phyloP scores from a whole-genome alignment of 35 echinoderm and acorn worm genomes.

The Amphiura filiformis region DNA sequence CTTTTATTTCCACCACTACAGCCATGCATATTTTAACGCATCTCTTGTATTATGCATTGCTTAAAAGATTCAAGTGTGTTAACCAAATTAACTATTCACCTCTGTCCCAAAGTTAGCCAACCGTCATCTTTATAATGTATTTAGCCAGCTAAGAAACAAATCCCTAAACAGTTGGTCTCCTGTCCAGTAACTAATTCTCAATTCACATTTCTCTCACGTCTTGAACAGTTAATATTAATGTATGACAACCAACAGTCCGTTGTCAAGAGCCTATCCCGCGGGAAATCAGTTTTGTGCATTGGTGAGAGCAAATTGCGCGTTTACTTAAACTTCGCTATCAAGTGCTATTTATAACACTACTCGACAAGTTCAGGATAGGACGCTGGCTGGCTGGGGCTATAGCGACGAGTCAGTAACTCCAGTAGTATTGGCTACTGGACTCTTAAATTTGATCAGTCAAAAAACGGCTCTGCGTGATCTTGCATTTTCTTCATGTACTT shows the following conservation, averaged over 20 bases:
- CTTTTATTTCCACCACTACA: too few species aligned
- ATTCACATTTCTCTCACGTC: neutral
- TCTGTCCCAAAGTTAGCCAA: neutral
- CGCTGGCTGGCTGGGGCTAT: neutral
- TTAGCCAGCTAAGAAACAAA: neutral
- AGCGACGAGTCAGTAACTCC: neutral
- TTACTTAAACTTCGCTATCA: neutral
- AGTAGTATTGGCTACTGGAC: neutral
- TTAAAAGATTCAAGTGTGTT: neutral
- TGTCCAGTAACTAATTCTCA: neutral
- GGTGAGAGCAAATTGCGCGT: neutral
- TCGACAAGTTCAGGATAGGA: neutral
- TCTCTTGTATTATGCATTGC: too few species aligned
- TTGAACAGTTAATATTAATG: conserved; percentile 2
- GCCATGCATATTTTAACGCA: too few species aligned
- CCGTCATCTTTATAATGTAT: neutral
- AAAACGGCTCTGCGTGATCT: neutral
- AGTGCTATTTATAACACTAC: conserved; percentile 15
- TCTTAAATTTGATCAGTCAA: conserved; percentile 3
- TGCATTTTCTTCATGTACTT: conserved; percentile 11
- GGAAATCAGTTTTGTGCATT: neutral
- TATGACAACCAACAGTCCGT: neutral
- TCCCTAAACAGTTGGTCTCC: neutral
- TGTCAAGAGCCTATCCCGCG: neutral
- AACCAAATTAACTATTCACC: neutral